Percentiles rank a stretch among this genome's conserved stretches.
These are phyloP conservation scores for Rhopalosiphum maidis DNA, from an alignment of 1,140 invertebrate species.

Conservation along the genomic window DNA sequence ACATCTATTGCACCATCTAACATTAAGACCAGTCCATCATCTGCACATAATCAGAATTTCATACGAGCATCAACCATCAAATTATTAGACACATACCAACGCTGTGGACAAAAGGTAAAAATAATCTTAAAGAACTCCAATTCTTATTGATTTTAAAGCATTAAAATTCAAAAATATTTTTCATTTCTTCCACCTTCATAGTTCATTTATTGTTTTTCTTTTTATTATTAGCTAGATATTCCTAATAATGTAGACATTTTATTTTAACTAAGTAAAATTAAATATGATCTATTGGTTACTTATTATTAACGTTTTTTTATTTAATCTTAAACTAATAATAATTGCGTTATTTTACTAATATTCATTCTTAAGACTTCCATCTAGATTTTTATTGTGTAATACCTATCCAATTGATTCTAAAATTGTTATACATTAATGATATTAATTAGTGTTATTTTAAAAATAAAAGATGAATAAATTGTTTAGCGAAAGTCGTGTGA, in stretches of 20 bases:
- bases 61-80: conserved; percentile 76
- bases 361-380: background rate
- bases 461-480: background rate
- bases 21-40: conserved; percentile 58
- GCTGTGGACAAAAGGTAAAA: conserved; percentile 73
- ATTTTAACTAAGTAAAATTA: background rate
- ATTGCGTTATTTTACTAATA: background rate
- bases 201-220: no score
- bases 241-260: background rate
- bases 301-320: background rate
- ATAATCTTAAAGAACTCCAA: background rate
- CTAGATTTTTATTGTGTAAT: background rate
- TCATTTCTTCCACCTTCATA: no score
- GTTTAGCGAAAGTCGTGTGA: conserved; percentile 70
- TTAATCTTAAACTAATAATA: background rate
- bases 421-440: background rate
- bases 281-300: background rate
- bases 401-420: background rate
- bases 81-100: conserved; percentile 75
- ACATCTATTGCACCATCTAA: conserved; percentile 51
- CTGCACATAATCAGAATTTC: conserved; percentile 66
- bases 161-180: no score
- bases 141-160: background rate
- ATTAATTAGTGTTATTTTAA: background rate
- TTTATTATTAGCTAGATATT: background rate